These are phyloP conservation scores for Melopsittacus undulatus DNA, from an alignment of 2,797 vertebrate genomes.

Conservation along the genomic window DNA sequence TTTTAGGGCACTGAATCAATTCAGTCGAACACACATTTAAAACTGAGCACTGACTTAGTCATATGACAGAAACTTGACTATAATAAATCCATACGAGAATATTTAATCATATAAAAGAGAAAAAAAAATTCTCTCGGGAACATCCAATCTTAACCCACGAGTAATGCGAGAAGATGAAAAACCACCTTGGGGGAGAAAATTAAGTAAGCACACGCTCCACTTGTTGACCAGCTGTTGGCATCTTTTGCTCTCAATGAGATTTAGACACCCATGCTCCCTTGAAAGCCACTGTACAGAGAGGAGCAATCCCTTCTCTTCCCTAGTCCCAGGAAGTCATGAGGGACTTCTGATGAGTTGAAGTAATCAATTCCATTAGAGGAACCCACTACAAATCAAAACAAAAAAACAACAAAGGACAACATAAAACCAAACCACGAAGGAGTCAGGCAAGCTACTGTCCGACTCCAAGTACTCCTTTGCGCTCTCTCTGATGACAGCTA, in stretches of 20 bases:
- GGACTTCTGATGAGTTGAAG: neutral
- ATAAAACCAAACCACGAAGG: neutral
- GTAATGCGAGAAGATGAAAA: neutral
- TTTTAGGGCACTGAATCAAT: neutral
- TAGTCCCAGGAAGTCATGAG: neutral
- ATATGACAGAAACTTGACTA: neutral
- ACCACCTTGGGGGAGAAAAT: neutral
- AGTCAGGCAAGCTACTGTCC: neutral
- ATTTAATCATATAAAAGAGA: neutral
- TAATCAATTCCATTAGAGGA: neutral
- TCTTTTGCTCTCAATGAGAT: neutral
- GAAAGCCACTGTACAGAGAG: neutral
- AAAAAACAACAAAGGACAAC: fast-evolving
- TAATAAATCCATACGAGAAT: neutral
- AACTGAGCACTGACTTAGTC: neutral
- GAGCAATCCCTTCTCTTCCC: neutral
- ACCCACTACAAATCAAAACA: neutral
- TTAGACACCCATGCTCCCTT: neutral
- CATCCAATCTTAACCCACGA: neutral
- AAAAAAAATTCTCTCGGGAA: neutral
- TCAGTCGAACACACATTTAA: neutral
- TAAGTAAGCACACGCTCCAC: neutral
- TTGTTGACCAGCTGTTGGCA: neutral
- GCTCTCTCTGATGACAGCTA: neutral
- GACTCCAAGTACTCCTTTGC: neutral